Percentiles rank a stretch among this genome's conserved stretches.
These are phyloP conservation scores for Muntiacus muntjak DNA, from an alignment of 2,113 vertebrate species.

Conservation along the genomic window DNA sequence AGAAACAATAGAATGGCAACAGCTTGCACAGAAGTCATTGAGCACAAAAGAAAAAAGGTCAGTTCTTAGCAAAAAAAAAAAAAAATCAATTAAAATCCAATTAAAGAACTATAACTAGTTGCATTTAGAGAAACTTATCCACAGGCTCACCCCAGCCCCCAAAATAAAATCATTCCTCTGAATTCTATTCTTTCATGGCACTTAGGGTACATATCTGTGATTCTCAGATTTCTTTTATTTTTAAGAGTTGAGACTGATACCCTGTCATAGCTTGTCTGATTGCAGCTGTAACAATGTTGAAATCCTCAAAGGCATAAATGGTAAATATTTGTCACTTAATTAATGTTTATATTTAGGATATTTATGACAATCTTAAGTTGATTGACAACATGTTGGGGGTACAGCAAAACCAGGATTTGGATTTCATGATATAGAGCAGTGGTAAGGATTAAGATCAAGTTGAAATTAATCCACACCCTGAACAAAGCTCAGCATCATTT, in stretches of 20 bases:
- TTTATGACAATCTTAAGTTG: conserved; percentile 63
- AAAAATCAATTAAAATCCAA: background rate
- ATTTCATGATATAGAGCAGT: background rate
- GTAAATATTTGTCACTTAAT: conserved; percentile 74
- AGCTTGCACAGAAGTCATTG: background rate
- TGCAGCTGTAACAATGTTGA: conserved; percentile 73
- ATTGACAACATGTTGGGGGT: conserved; percentile 53
- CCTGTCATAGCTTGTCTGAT: conserved; percentile 66
- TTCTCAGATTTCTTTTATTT: conserved; percentile 23
- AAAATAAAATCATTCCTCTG: background rate
- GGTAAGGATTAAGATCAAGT: background rate
- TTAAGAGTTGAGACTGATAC: conserved; percentile 48
- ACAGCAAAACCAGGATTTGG: conserved; percentile 33
- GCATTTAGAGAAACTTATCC: background rate
- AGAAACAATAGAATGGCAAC: conserved; percentile 25
- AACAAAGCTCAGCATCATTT: conserved; percentile 7
- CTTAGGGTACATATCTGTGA: conserved; percentile 52
- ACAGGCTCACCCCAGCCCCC: background rate
- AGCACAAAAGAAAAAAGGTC: background rate
- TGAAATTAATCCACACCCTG: conserved; percentile 31
- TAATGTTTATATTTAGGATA: conserved; percentile 69
- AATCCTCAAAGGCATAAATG: conserved; percentile 60
- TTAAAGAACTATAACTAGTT: background rate
- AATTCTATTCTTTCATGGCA: background rate
- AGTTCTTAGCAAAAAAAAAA: background rate